Percentiles rank a stretch among this genome's conserved stretches.
phyloP scores from a whole-genome alignment of 1,140 invertebrate genomes.

The Diachasmimorpha longicaudata region DNA sequence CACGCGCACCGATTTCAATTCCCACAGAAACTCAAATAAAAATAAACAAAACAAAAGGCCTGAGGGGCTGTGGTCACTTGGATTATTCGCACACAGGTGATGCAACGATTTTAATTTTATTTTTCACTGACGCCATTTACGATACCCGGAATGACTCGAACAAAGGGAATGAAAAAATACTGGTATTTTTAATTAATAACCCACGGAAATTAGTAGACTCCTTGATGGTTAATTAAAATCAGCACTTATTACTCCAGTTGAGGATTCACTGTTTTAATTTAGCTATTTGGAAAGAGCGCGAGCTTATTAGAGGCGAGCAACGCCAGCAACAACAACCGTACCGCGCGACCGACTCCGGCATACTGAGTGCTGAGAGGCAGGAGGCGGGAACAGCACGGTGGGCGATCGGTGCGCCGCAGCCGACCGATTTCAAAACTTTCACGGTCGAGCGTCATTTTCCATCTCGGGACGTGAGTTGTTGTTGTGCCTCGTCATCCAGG shows the following conservation, averaged over 20 bases:
- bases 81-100: neutral
- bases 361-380: conserved; percentile 39
- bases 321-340: neutral
- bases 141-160: neutral
- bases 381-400: conserved; percentile 34
- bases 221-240: neutral
- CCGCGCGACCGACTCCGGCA: conserved; percentile 44
- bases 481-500: neutral
- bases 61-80: neutral
- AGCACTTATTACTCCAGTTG: too few species aligned
- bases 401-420: conserved; percentile 39
- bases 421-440: conserved; percentile 29
- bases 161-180: neutral
- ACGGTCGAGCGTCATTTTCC: conserved; percentile 9
- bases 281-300: neutral
- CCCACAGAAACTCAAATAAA: neutral
- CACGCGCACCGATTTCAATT: neutral
- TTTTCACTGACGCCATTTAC: neutral
- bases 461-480: neutral
- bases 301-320: neutral
- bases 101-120: neutral
- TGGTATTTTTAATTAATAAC: neutral
- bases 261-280: too few species aligned
- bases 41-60: neutral
- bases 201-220: neutral